phyloP scores from a whole-genome alignment of 2,888 invertebrate genomes.

The Sinopyrophorus schimmeli region DNA sequence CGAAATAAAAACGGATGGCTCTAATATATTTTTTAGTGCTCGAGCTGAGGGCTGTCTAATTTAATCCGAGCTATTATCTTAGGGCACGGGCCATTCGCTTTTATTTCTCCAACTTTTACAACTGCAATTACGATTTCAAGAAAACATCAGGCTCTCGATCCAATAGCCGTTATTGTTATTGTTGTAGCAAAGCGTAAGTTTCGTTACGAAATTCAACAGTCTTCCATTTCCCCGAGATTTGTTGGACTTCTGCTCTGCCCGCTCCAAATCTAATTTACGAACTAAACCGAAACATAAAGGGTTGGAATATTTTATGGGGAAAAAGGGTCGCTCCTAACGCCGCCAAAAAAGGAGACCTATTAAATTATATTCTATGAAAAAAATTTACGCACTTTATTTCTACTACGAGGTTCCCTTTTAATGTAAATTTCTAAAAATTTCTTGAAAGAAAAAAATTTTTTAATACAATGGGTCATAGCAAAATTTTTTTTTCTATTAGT shows the following conservation, averaged over 20 bases:
- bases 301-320: too few relatives aligned
- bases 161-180: slow-evolving; percentile 41
- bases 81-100: slow-evolving; percentile 51
- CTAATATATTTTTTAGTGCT: slow-evolving; percentile 48
- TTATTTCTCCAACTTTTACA: slow-evolving; percentile 48
- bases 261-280: background rate
- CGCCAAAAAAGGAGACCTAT: too few relatives aligned
- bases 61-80: slow-evolving; percentile 51
- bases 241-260: background rate
- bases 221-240: slow-evolving; percentile 11
- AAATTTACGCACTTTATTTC: too few relatives aligned
- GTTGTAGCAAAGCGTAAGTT: slow-evolving; percentile 26
- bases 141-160: slow-evolving; percentile 43
- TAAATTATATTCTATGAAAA: too few relatives aligned
- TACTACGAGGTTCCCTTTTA: too few relatives aligned
- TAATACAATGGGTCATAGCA: too few relatives aligned
- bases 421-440: too few relatives aligned
- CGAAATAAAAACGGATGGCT: slow-evolving; percentile 52
- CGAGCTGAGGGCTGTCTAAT: slow-evolving; percentile 47
- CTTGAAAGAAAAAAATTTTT: too few relatives aligned
- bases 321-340: too few relatives aligned
- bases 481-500: too few relatives aligned
- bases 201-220: slow-evolving; percentile 15
- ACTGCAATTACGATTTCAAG: slow-evolving; percentile 46
- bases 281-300: too few relatives aligned